phyloP scores from a whole-genome alignment of 2,888 invertebrate species.

The Tuberolachnus salignus region DNA sequence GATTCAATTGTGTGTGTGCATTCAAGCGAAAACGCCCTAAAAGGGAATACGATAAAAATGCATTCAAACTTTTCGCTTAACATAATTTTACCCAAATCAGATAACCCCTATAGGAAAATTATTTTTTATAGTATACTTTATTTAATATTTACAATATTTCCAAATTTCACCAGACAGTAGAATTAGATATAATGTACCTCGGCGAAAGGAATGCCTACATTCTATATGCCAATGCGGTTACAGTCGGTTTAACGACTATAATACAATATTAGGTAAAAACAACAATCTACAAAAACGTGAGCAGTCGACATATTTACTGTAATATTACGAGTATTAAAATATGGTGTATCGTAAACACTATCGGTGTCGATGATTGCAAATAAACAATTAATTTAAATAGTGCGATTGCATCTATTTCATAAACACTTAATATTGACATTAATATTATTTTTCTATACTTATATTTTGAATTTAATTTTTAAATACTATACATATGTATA shows the following conservation, averaged over 20 bases:
- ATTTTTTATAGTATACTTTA: not conserved
- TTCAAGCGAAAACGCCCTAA: not conserved
- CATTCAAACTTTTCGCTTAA: not conserved
- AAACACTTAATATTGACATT: too few relatives aligned
- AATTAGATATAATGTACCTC: not conserved
- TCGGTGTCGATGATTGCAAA: too few relatives aligned
- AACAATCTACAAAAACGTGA: not conserved
- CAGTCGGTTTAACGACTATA: conserved; percentile 22
- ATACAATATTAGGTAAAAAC: conserved; percentile 19
- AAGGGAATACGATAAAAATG: not conserved
- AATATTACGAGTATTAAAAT: not conserved
- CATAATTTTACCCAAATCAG: conserved; percentile 3
- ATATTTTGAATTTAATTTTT: too few relatives aligned
- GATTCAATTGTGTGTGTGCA: not conserved
- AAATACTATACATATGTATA: too few relatives aligned
- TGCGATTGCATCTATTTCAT: too few relatives aligned
- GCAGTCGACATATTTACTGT: not conserved
- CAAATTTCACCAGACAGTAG: not conserved
- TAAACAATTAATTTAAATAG: conserved; percentile 8
- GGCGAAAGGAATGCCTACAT: conserved; percentile 10
- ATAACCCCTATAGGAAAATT: not conserved
- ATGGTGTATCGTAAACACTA: too few relatives aligned
- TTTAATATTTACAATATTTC: not conserved
- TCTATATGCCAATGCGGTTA: conserved; percentile 6
- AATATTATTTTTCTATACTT: too few relatives aligned